Conservation (phyloP, 53 echinoderm and acorn worm species). For the Glandiceps talaboti region DNA sequence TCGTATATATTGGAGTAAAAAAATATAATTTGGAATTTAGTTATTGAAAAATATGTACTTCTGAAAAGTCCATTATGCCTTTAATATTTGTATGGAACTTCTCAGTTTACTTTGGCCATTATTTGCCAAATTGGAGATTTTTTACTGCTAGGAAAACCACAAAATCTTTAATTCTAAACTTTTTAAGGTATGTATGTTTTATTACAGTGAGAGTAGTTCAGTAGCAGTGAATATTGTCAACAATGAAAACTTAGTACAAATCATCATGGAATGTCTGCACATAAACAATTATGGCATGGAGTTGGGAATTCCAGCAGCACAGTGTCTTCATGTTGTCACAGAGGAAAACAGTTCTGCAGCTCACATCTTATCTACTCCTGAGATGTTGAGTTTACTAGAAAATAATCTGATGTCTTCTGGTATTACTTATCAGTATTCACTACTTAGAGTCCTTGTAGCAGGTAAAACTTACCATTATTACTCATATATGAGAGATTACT, state of each 20-base stretch:
- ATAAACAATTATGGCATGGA: constrained; percentile 40
- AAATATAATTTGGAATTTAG: too few relatives aligned
- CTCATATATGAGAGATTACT: too few relatives aligned
- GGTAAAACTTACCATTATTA: too few relatives aligned
- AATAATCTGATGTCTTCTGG: constrained; percentile 50
- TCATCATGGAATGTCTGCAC: constrained; percentile 53
- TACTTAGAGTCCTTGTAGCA: constrained; percentile 56
- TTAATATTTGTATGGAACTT: too few relatives aligned
- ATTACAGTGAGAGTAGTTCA: constrained; percentile 73
- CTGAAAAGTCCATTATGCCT: too few relatives aligned
- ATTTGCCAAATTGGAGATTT: too few relatives aligned
- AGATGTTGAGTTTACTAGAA: constrained; percentile 46
- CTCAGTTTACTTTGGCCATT: too few relatives aligned
- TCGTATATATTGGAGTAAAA: too few relatives aligned
- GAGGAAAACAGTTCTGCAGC: constrained; percentile 69
- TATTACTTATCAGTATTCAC: constrained; percentile 32
- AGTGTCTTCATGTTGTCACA: constrained; percentile 83
- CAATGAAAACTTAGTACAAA: constrained; percentile 42
- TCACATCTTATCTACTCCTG: constrained; percentile 41
- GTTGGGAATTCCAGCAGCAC: constrained; percentile 70
- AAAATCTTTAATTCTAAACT: too few relatives aligned
- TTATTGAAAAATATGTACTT: too few relatives aligned
- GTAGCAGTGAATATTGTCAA: constrained; percentile 81
- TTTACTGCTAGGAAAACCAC: too few relatives aligned
- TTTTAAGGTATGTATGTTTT: too few relatives aligned